phyloP scores from a whole-genome alignment of 2,888 invertebrate species.

The Cephus rjabovi region DNA sequence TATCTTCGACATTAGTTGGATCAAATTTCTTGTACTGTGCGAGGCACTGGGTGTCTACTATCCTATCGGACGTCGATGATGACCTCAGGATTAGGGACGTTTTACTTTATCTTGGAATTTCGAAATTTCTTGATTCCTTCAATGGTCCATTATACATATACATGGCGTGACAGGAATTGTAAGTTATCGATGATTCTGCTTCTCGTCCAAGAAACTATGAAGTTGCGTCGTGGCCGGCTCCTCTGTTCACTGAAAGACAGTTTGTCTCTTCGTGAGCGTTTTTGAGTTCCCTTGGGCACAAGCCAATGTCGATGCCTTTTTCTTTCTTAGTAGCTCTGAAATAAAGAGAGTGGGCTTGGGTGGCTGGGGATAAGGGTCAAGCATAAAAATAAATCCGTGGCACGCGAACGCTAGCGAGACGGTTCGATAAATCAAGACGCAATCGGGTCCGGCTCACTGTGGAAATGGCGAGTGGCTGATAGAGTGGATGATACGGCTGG shows the following conservation, averaged over 20 bases:
- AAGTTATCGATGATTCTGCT: neutral
- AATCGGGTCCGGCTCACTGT: neutral
- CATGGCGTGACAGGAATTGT: neutral
- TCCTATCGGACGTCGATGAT: neutral
- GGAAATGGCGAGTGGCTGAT: slow-evolving; percentile 1
- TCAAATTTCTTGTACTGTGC: slow-evolving; percentile 38
- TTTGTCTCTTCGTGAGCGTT: neutral
- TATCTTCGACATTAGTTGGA: slow-evolving; percentile 48
- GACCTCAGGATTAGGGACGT: neutral
- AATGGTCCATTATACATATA: neutral
- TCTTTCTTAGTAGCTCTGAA: neutral
- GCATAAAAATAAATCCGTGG: neutral
- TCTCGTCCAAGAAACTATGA: neutral
- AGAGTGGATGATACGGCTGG: neutral
- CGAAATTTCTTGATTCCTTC: neutral
- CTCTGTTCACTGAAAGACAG: neutral
- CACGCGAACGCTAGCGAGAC: neutral
- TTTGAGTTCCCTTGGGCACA: neutral
- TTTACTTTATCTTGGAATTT: neutral
- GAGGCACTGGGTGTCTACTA: neutral
- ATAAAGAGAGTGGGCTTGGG: neutral
- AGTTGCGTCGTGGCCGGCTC: neutral
- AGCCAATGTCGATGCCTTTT: neutral
- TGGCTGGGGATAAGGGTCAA: neutral
- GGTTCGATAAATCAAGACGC: slow-evolving; percentile 2